Conservation (phyloP, 1,140 invertebrate genomes). For the Nilaparvata lugens region DNA sequence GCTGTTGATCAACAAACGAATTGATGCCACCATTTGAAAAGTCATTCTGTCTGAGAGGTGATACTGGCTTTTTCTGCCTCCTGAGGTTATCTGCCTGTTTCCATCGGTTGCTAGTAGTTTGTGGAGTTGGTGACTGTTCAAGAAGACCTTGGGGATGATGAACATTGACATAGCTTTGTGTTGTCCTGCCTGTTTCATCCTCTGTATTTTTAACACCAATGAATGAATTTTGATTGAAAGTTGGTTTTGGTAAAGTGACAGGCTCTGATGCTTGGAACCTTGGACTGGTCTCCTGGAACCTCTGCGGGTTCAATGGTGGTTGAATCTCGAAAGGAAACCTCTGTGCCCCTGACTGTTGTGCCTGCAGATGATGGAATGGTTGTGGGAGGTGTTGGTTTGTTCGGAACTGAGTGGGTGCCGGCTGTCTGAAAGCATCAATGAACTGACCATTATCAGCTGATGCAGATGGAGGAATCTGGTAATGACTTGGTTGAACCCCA, state of each 20-base stretch:
- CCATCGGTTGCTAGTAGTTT: slow-evolving; percentile 16
- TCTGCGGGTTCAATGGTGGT: background rate
- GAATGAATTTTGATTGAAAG: slow-evolving; percentile 18
- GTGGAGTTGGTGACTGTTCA: slow-evolving; percentile 15
- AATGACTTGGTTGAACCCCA: slow-evolving; percentile 5
- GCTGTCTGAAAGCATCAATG: background rate
- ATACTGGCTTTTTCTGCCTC: slow-evolving; percentile 2
- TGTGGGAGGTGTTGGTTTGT: slow-evolving; percentile 26
- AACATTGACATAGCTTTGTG: slow-evolving; percentile 15
- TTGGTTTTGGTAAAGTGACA: slow-evolving; percentile 8
- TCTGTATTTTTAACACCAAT: slow-evolving; percentile 7
- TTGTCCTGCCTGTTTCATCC: slow-evolving; percentile 15
- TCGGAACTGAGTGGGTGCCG: slow-evolving; percentile 11
- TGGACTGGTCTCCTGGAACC: slow-evolving; percentile 5
- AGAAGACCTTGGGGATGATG: slow-evolving; percentile 19
- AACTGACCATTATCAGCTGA: background rate
- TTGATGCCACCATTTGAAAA: slow-evolving; percentile 5
- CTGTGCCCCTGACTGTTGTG: slow-evolving; percentile 1
- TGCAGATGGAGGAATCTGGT: slow-evolving; percentile 5
- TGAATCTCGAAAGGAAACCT: slow-evolving; percentile 1
- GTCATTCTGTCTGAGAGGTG: background rate
- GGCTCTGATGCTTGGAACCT: too few species aligned
- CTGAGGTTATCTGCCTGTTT: slow-evolving; percentile 7
- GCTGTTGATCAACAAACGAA: slow-evolving; percentile 11
- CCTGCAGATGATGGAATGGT: slow-evolving; percentile 22